Percentiles rank a stretch among this genome's conserved stretches.
Evolutionary conservation across 2,113 vertebrate genomes (phyloP).

Genomic region (Numida meleagris): DNA sequence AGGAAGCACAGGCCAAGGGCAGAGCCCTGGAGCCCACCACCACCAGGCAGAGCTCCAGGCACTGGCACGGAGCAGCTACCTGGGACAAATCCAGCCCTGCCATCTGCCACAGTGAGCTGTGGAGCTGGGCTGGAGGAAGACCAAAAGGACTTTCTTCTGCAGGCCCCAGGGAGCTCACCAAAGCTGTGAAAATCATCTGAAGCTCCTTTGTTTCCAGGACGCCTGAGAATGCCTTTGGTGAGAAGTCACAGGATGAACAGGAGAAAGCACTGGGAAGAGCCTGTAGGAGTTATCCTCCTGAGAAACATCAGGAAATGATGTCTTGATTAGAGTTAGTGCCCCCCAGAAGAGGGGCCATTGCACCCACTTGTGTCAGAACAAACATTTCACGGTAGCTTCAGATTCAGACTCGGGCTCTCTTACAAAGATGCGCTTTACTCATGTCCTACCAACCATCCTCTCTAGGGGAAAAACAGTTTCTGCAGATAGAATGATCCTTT

Average conservation of each 20-base stretch:
- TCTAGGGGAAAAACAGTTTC: not conserved
- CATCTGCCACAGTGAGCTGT: slow-evolving; percentile 47
- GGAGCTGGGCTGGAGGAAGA: slow-evolving; percentile 34
- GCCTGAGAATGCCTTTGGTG: not conserved
- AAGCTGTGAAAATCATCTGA: not conserved
- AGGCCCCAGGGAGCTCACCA: not conserved
- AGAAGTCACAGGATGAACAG: not conserved
- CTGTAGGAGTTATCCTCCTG: not conserved
- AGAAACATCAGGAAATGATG: not conserved
- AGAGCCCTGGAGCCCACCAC: not conserved
- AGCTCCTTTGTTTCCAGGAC: not conserved
- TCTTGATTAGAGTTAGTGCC: not conserved
- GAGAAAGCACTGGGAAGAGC: not conserved
- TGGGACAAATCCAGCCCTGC: slow-evolving; percentile 28
- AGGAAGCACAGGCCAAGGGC: slow-evolving; percentile 3
- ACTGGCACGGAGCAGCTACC: not conserved
- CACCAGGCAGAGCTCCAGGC: slow-evolving; percentile 28
- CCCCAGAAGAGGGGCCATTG: not conserved
- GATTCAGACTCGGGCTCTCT: not conserved
- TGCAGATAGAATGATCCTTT: not conserved
- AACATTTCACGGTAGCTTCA: not conserved
- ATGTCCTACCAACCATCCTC: not conserved
- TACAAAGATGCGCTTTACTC: not conserved
- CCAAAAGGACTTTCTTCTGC: slow-evolving; percentile 19
- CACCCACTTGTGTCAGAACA: not conserved